These are phyloP conservation scores for Zoanthus sociatus DNA, from an alignment of 92 coral and sea anemone species.

Conservation along the genomic window DNA sequence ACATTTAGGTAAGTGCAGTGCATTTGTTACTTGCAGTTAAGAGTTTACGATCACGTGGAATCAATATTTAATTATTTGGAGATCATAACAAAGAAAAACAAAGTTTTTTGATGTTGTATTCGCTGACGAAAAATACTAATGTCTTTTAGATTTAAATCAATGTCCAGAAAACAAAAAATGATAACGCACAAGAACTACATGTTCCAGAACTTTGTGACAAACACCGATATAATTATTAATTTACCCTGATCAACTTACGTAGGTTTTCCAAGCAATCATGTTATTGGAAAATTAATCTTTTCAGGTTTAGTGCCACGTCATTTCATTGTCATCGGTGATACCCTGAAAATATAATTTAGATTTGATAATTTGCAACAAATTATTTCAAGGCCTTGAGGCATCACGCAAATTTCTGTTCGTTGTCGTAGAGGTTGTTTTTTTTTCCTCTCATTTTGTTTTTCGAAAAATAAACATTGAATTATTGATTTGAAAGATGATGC, in stretches of 20 bases:
- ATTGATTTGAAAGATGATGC: background rate
- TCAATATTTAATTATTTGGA: constrained; percentile 26
- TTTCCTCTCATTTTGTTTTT: too few relatives aligned
- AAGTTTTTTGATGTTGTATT: background rate
- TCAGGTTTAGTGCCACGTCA: background rate
- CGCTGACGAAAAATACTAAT: background rate
- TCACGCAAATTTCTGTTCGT: too few relatives aligned
- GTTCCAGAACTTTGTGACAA: background rate
- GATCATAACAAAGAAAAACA: background rate
- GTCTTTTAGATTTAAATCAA: background rate
- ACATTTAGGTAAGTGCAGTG: constrained; percentile 72
- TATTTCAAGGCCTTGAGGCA: background rate
- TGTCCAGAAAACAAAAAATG: background rate
- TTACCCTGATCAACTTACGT: constrained; percentile 3
- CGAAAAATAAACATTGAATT: too few relatives aligned
- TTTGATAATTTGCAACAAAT: background rate
- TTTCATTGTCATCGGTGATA: background rate
- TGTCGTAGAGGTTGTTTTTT: too few relatives aligned
- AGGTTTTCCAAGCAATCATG: background rate
- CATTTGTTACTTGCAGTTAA: background rate
- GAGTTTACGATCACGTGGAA: constrained; percentile 15
- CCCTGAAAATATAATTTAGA: background rate
- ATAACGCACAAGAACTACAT: background rate
- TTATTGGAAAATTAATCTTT: background rate
- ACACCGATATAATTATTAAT: background rate